These are phyloP conservation scores for Molothrus aeneus DNA, from an alignment of 2,797 vertebrate species.

Conservation along the genomic window DNA sequence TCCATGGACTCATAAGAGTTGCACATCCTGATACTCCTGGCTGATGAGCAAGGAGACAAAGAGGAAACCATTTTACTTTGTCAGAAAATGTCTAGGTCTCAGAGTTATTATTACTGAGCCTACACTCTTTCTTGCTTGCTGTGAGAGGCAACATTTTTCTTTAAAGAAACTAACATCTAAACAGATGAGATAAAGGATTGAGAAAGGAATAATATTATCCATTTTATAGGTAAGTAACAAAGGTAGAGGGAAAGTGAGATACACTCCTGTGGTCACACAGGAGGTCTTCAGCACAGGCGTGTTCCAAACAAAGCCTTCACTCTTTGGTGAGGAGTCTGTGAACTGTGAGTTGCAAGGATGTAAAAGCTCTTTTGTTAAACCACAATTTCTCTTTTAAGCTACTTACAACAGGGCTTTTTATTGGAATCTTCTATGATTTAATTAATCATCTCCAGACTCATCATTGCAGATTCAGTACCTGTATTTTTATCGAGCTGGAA, in stretches of 20 bases:
- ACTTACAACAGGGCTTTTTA: neutral
- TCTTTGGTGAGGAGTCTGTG: constrained; percentile 3
- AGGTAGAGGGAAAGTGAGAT: constrained; percentile 10
- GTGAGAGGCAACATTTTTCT: constrained; percentile 28
- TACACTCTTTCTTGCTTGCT: constrained; percentile 10
- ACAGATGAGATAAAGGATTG: constrained; percentile 17
- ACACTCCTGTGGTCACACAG: neutral
- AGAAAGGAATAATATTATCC: constrained; percentile 21
- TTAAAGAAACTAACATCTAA: constrained; percentile 48
- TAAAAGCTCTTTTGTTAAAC: constrained; percentile 16
- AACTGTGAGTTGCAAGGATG: constrained; percentile 13
- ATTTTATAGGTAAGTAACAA: constrained; percentile 38
- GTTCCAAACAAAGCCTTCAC: constrained; percentile 33
- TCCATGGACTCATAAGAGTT: neutral
- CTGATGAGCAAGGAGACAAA: constrained; percentile 40
- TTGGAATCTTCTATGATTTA: neutral
- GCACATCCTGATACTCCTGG: neutral
- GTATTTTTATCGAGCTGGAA: neutral
- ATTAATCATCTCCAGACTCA: neutral
- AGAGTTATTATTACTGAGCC: constrained; percentile 16
- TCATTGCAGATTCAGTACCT: neutral
- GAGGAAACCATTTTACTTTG: constrained; percentile 33
- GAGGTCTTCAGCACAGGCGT: neutral
- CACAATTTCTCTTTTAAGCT: constrained; percentile 23
- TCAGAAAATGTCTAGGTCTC: constrained; percentile 10